Evolutionary conservation across 1,140 invertebrate species (phyloP), one percentile per base, ranked within the genome.

Genomic region (Drosophila athabasca): DNA sequence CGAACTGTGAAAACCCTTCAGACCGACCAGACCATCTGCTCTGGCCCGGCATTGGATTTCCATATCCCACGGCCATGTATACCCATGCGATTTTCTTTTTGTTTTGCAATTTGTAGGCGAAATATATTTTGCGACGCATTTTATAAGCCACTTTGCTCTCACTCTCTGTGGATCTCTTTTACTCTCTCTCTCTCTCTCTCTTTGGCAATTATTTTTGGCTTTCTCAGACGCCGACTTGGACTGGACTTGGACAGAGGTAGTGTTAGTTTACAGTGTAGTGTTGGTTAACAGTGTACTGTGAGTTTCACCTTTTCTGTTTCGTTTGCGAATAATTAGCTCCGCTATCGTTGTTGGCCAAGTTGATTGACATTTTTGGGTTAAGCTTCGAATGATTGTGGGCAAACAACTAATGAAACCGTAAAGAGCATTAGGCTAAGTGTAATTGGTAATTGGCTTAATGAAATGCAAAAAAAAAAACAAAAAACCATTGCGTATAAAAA

Each of bases 61-160:
- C 61, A 62, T 62, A 19, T 52, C 51, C 61, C 50, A 59, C 46
- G 17, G 17, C 1, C 5, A 26, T 64, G 58, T 59, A 48, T 24
- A 54, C 39, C 39, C 15, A 24, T 13, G 17, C 50, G 41, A 43
- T 39, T 74, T 54, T 46, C 53, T 58, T 85, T 80, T 64, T 74
- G 46, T 80, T 39, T 80, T 80, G 58, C 72, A 52, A 65, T 77
- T 75, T 22, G 51, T 54, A 55, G 57, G 66, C 61, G 49, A 75
- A 79, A 66, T 76, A 39, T 75, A 80, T 76, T 82, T 87, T 87
- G 79, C 83, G 79, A 76, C 82, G 82, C 82, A 87, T 88, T 88
- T 87, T 79, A 65, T 79, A 60, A 62, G 76, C 24, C 48, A 41
- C 61, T 35, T 35, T 35, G 31, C 22, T 29, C 68, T 53, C 66